phyloP scores from a whole-genome alignment of 1,140 invertebrate genomes.

The Triops longicaudatus region DNA sequence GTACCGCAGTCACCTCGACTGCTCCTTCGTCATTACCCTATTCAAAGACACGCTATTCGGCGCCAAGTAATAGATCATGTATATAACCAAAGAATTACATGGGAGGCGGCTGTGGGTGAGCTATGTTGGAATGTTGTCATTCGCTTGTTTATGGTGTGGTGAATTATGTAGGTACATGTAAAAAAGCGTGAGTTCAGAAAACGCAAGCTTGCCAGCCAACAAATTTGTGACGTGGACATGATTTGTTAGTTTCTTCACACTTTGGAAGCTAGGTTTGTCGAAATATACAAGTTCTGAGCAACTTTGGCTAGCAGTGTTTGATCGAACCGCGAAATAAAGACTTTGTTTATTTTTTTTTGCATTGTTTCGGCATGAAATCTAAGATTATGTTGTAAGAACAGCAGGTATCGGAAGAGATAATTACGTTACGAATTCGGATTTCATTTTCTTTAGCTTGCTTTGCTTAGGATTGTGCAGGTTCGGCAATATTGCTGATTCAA shows the following conservation, averaged over 20 bases:
- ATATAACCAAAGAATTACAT: too few species aligned
- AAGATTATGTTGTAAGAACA: neutral
- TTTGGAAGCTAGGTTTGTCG: too few species aligned
- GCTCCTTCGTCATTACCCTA: constrained; percentile 3
- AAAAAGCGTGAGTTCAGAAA: neutral
- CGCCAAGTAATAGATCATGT: neutral
- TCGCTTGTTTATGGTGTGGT: neutral
- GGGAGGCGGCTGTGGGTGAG: too few species aligned
- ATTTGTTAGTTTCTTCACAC: neutral
- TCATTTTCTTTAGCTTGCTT: neutral
- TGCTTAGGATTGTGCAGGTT: neutral
- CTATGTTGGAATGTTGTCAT: neutral
- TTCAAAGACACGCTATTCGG: neutral
- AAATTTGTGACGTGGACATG: neutral
- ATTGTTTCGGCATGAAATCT: too few species aligned
- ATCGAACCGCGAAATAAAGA: too few species aligned
- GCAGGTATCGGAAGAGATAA: neutral
- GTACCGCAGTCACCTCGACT: neutral
- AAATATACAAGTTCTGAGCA: too few species aligned
- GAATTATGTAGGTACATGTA: neutral
- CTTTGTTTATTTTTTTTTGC: too few species aligned
- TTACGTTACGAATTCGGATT: neutral
- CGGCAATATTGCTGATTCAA: neutral
- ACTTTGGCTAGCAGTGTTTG: too few species aligned
- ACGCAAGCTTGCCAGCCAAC: neutral